Evolutionary conservation across 2,888 invertebrate genomes (phyloP).

Genomic region (Ochropleura plecta): DNA sequence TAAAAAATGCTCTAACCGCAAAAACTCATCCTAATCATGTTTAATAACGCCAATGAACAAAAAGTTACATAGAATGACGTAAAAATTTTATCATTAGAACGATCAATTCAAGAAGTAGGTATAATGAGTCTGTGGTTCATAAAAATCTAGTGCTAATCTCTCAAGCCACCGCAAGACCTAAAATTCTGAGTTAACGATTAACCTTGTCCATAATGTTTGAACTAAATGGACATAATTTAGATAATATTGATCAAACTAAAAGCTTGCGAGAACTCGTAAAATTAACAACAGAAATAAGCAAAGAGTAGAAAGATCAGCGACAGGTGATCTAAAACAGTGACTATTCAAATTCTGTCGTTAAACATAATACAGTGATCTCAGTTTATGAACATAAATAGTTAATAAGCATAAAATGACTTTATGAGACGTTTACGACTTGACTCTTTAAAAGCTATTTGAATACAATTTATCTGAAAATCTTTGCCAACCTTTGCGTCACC

Average conservation of each 20-base stretch:
- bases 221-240: constrained; percentile 17
- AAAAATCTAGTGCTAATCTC: constrained; percentile 35
- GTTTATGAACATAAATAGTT: background rate
- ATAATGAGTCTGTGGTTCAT: constrained; percentile 19
- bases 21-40: constrained; percentile 43
- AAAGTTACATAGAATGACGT: constrained; percentile 21
- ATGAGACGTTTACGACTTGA: background rate
- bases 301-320: background rate
- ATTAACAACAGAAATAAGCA: background rate
- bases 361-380: background rate
- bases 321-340: background rate
- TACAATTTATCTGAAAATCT: background rate
- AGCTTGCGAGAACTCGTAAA: background rate
- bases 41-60: constrained; percentile 38
- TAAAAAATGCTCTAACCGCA: constrained; percentile 37
- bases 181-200: constrained; percentile 43
- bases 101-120: constrained; percentile 8
- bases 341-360: background rate
- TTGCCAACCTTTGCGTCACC: background rate
- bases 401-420: background rate
- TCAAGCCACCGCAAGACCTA: constrained; percentile 35
- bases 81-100: constrained; percentile 43
- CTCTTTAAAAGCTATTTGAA: background rate
- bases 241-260: background rate
- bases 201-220: constrained; percentile 62